phyloP scores from a whole-genome alignment of 2,113 vertebrate species.

The Ginglymostoma cirratum region DNA sequence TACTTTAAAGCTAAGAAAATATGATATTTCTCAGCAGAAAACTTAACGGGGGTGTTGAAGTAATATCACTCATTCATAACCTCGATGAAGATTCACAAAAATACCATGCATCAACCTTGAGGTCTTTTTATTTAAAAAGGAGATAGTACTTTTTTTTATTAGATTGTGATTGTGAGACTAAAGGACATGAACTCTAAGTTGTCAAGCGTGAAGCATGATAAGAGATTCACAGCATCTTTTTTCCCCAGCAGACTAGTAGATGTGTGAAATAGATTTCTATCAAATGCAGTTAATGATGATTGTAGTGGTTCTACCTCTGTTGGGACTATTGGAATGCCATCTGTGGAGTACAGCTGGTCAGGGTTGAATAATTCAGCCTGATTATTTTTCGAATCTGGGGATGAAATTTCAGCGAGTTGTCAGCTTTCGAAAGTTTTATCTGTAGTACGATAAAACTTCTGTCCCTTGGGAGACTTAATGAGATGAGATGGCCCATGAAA shows the following conservation, averaged over 20 bases:
- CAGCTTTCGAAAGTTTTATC: neutral
- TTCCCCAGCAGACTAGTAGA: neutral
- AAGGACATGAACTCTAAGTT: neutral
- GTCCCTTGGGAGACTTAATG: neutral
- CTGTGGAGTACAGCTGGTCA: neutral
- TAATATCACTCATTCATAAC: neutral
- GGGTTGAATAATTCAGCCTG: neutral
- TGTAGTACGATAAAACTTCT: neutral
- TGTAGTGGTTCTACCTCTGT: neutral
- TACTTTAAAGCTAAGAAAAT: neutral
- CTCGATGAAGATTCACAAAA: neutral
- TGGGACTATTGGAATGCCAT: neutral
- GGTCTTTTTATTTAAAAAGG: neutral
- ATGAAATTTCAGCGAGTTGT: neutral
- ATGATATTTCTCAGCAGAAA: neutral
- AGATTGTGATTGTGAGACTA: neutral
- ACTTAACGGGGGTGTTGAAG: neutral
- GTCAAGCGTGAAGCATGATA: neutral
- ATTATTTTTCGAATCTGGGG: slow-evolving; percentile 12
- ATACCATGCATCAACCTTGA: neutral
- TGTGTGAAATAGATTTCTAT: slow-evolving; percentile 24
- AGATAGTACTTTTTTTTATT: neutral
- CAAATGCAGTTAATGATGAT: slow-evolving; percentile 21
- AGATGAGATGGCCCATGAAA: neutral
- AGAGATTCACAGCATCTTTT: neutral